Evolutionary conservation across 2,797 vertebrate genomes (phyloP).

Genomic region (Sebastes kiyomatsui): DNA sequence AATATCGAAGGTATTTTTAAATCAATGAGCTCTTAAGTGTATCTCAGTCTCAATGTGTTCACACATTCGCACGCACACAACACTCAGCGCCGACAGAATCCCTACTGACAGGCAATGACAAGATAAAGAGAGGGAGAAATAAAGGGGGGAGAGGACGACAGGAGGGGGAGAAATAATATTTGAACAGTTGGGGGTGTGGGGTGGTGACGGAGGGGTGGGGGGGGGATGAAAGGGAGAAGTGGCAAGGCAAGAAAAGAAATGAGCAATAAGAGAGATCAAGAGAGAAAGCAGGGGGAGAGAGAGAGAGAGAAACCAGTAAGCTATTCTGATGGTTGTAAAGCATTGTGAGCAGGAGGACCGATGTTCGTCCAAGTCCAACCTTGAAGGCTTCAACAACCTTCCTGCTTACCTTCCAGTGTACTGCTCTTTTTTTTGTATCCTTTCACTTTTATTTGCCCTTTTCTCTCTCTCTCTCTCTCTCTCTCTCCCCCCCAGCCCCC

Average conservation of each 20-base stretch:
- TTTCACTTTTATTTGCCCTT: neutral
- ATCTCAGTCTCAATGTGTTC: slow-evolving; percentile 80
- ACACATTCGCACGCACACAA: slow-evolving; percentile 71
- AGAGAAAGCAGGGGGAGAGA: slow-evolving; percentile 65
- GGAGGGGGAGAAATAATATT: slow-evolving; percentile 80
- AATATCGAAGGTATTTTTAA: slow-evolving; percentile 87
- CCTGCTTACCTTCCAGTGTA: slow-evolving; percentile 4
- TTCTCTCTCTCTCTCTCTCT: too few relatives aligned
- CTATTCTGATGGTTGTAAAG: slow-evolving; percentile 48
- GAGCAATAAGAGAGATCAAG: slow-evolving; percentile 74
- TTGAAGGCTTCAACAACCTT: slow-evolving; percentile 44
- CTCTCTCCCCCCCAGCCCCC: neutral
- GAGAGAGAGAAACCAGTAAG: slow-evolving; percentile 47
- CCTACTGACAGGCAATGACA: slow-evolving; percentile 85
- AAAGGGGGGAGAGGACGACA: slow-evolving; percentile 69
- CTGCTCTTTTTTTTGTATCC: neutral
- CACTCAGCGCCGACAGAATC: slow-evolving; percentile 78
- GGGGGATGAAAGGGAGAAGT: slow-evolving; percentile 64
- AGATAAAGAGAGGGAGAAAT: slow-evolving; percentile 80
- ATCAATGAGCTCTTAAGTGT: slow-evolving; percentile 85
- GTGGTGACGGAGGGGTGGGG: neutral
- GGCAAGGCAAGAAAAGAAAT: slow-evolving; percentile 74
- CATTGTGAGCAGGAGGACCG: slow-evolving; percentile 42
- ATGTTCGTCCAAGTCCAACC: slow-evolving; percentile 61
- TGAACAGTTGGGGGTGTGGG: slow-evolving; percentile 67